Evolutionary conservation across 2,888 invertebrate genomes (phyloP), one percentile per base, ranked within the genome.

Genomic region (Phasia obesa): DNA sequence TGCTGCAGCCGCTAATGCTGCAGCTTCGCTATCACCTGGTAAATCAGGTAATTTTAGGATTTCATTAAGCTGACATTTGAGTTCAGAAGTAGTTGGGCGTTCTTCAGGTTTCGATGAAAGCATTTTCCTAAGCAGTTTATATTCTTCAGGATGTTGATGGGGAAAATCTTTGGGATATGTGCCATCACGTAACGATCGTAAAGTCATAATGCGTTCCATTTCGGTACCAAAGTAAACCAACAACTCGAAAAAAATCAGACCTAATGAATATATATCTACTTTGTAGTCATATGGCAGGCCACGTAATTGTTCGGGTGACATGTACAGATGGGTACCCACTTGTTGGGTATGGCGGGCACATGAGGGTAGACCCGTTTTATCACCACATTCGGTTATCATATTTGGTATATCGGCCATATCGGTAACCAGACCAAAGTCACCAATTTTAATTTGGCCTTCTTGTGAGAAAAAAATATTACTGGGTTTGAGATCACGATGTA

Each of bases 341-440:
- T 93, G 92, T 88, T 93, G 93, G 0, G 95, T 95, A 86, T 94
- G 94, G 0, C 93, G 90, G 0, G 86, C 86, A 81, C 91, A 90
- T 15, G 87, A 89, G 4, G 92, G 90, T 1, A 89, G 75, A 31
- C 87, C 88, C 19, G 87, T 86, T 71, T 84, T 78, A 82, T 88
- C 88, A 75, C 90, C 86, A 86, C 89, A 86, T 77, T 87, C 84
- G 84, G 88, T 88, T 1, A 88, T 87, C 64, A 89, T 89, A 84
- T 91, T 90, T 23, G 91, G 92, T 71, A 92, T 92, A 86, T 95
- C 95, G 57, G 93, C 93, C 93, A 96, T 96, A 23, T 96, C 95
- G 4, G 99, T 98, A 13, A 97, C 99, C n/a, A 99, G 93, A 0
- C 99, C 99, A 92, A 99, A 99, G 92, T 99, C 99, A 0, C 99